These are phyloP conservation scores for Euphysa ruthae DNA, from an alignment of 30 jellyfish, hydroid and myxozoan genomes.

Conservation along the genomic window DNA sequence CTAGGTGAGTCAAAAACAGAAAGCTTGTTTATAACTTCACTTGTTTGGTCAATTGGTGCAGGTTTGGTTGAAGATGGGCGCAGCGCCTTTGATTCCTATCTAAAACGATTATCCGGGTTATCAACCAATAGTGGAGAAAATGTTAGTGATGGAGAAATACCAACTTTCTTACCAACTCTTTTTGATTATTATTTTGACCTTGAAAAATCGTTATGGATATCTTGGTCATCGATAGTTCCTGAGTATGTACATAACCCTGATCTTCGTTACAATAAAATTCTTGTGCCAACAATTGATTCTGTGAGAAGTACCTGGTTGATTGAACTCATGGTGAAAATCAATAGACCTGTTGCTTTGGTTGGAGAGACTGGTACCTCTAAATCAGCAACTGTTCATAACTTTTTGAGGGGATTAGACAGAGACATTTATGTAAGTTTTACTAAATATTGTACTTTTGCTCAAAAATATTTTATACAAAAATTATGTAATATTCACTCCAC, in stretches of 20 bases:
- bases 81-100: slow-evolving; percentile 55
- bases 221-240: slow-evolving; percentile 90
- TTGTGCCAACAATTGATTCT: slow-evolving; percentile 96
- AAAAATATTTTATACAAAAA: too few relatives aligned
- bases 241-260: slow-evolving; percentile 80
- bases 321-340: slow-evolving; percentile 73
- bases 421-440: slow-evolving; percentile 73
- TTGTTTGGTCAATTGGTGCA: slow-evolving; percentile 95
- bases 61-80: slow-evolving; percentile 85
- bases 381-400: slow-evolving; percentile 92
- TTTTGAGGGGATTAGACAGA: slow-evolving; percentile 64
- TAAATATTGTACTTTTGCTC: too few relatives aligned
- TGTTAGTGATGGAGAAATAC: slow-evolving; percentile 79
- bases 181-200: slow-evolving; percentile 70
- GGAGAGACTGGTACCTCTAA: slow-evolving; percentile 99
- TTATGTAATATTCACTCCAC: too few relatives aligned
- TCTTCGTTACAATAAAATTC: slow-evolving; percentile 64
- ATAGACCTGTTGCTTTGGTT: slow-evolving; percentile 91
- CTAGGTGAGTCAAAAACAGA: slow-evolving; percentile 71
- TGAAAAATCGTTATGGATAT: slow-evolving; percentile 64
- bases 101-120: slow-evolving; percentile 67
- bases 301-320: slow-evolving; percentile 93
- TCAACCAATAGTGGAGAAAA: slow-evolving; percentile 51
- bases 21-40: slow-evolving; percentile 80
- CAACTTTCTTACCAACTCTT: slow-evolving; percentile 67